Percentiles rank a stretch among this genome's conserved stretches.
Conservation (phyloP, 1,140 invertebrate genomes). For the Lasaia peninsularis region DNA sequence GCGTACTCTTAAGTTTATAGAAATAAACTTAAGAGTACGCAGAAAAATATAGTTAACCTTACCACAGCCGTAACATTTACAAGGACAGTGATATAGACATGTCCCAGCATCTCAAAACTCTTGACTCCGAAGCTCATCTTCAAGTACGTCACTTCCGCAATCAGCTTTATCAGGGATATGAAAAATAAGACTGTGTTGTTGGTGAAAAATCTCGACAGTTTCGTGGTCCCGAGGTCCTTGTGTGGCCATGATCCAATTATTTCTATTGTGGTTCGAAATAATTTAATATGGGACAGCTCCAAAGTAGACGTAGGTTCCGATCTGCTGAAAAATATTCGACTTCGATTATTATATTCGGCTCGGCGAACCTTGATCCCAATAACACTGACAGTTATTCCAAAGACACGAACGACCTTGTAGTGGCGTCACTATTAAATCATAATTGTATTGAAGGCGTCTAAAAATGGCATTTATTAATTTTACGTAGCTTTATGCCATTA, state of each 20-base stretch:
- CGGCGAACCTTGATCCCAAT: no score
- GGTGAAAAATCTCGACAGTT: slow-evolving; percentile 8
- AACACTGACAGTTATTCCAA: no score
- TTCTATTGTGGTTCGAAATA: slow-evolving; percentile 2
- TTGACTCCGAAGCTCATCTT: slow-evolving; percentile 7
- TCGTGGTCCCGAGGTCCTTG: slow-evolving; percentile 1
- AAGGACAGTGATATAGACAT: slow-evolving; percentile 25
- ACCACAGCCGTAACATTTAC: slow-evolving; percentile 24
- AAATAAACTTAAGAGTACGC: not conserved
- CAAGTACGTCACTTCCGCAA: slow-evolving; percentile 10
- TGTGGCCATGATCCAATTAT: slow-evolving; percentile 13
- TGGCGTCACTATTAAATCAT: no score
- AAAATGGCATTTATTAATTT: no score
- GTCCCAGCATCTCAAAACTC: slow-evolving; percentile 25
- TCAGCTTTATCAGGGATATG: slow-evolving; percentile 6
- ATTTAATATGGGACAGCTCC: slow-evolving; percentile 8
- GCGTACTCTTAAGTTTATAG: not conserved
- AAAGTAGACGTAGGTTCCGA: not conserved
- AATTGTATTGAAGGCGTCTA: no score
- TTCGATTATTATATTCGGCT: no score
- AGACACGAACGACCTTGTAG: no score
- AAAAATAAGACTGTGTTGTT: slow-evolving; percentile 13
- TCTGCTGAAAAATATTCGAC: not conserved
- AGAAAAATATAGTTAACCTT: slow-evolving; percentile 2
- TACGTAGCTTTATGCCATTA: no score